A percentile compares a stretch with the other conserved stretches of the same genome.
Evolutionary conservation across 1,140 invertebrate genomes (phyloP).

Genomic region (Rhopalosiphum padi): DNA sequence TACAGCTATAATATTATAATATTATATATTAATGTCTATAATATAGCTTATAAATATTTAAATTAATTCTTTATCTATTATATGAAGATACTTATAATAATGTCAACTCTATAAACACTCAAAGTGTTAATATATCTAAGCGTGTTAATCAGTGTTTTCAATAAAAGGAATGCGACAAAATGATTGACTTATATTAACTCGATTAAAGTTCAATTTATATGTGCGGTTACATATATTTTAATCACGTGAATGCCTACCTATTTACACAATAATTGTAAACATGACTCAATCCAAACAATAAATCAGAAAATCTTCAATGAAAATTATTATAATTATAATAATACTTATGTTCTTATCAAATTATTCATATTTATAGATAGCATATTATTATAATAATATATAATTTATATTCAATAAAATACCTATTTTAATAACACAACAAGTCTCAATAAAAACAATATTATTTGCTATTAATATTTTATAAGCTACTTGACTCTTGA

Average conservation of each 20-base stretch:
- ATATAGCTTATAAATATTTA: background rate
- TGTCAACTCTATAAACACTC: background rate
- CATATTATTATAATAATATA: background rate
- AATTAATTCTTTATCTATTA: background rate
- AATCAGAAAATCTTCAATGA: background rate
- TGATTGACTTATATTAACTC: background rate
- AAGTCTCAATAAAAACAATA: background rate
- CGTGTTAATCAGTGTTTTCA: background rate
- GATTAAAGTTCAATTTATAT: background rate
- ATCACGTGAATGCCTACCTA: background rate
- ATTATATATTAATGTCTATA: no score
- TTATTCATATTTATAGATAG: background rate
- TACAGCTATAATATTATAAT: no score
- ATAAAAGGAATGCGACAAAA: slow-evolving; percentile 13
- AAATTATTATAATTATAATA: background rate
- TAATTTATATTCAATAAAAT: background rate
- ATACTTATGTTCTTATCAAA: background rate
- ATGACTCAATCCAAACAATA: background rate
- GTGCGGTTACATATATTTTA: background rate
- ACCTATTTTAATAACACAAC: background rate
- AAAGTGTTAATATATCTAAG: background rate
- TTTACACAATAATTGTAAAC: background rate
- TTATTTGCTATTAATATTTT: background rate
- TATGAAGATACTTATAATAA: background rate
- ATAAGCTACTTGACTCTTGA: no score